Evolutionary conservation across 2,113 vertebrate genomes (phyloP).

Genomic region (Muscicapa adusta): DNA sequence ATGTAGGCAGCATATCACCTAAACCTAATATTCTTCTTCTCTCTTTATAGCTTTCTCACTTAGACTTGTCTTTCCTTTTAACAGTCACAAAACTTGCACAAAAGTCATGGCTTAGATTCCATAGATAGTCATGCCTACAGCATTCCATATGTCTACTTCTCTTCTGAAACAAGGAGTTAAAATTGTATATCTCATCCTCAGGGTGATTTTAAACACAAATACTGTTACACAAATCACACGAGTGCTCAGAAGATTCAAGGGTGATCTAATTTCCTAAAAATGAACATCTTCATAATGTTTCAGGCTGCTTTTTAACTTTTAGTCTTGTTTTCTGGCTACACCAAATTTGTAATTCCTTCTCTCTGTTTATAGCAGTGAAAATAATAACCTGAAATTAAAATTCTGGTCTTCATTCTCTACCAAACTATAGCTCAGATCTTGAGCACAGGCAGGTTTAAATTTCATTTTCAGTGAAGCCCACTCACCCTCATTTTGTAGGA

Average conservation of each 20-base stretch:
- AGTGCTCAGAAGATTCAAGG: not conserved
- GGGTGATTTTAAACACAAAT: not conserved
- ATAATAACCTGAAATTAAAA: not conserved
- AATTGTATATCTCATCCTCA: not conserved
- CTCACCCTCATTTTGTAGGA: not conserved
- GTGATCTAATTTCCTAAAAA: not conserved
- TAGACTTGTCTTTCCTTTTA: not conserved
- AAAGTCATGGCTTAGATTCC: not conserved
- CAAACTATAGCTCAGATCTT: not conserved
- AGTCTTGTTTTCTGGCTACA: not conserved
- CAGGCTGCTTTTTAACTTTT: not conserved
- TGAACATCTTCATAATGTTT: not conserved
- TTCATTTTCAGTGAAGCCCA: not conserved
- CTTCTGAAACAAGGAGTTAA: conserved; percentile 3
- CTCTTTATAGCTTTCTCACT: not conserved
- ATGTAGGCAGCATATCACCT: not conserved
- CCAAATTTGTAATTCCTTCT: not conserved
- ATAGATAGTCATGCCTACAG: conserved; percentile 24
- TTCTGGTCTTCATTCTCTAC: not conserved
- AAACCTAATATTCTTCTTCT: not conserved
- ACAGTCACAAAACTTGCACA: not conserved
- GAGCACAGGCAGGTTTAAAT: not conserved
- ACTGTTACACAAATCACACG: not conserved
- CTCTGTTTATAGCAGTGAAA: not conserved
- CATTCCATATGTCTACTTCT: conserved; percentile 21